Evolutionary conservation across 2,888 invertebrate genomes (phyloP), one percentile per base, ranked within the genome.

Genomic region (Venusia cambrica): DNA sequence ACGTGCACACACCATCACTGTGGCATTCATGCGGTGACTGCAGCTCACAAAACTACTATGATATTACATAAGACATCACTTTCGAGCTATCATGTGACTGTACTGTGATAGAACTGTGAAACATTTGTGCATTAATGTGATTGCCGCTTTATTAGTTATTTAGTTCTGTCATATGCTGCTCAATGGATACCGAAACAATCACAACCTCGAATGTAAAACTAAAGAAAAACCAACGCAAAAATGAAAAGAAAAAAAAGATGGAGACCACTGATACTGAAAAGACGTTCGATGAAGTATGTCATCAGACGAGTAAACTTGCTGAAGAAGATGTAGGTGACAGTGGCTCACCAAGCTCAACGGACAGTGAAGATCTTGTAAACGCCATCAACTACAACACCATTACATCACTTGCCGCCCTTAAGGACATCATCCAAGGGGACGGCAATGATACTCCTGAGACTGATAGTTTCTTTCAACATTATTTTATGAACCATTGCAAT

Each of bases 401-500:
- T 48, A 89, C 90, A 47, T 91, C 92, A 11, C 69, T 92, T 52
- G 90, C 91, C 12, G 92, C 91, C 17, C 85, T 92, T 24, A 92
- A 92, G 62, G 92, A 92, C 61, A 90, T 92, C 58, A 87, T 91
- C 19, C 90, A 90, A 55, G 89, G 88, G 8, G 88, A 89, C 32
- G 88, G 81, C 41, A 89, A 85, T 52, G 89, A 90, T 47, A 89
- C 80, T 7, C 84, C 88, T 5, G 88, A 88, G 68, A 83, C 89
- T 15, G 90, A 90, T 45, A 89, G 85, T 49, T 92, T 91, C 63
- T 91, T 92, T 61, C 92, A 92, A 55, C 91, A 92, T 62, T 92
- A 92, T 63, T 93, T 93, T 70, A 88, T 92, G 73, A 92, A 92
- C 50, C 92, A 93, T 63, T 92, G 92, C 48, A 92, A 92, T 66